These are phyloP conservation scores for Drosophila anomalipes DNA, from an alignment of 2,888 invertebrate genomes.

Conservation along the genomic window DNA sequence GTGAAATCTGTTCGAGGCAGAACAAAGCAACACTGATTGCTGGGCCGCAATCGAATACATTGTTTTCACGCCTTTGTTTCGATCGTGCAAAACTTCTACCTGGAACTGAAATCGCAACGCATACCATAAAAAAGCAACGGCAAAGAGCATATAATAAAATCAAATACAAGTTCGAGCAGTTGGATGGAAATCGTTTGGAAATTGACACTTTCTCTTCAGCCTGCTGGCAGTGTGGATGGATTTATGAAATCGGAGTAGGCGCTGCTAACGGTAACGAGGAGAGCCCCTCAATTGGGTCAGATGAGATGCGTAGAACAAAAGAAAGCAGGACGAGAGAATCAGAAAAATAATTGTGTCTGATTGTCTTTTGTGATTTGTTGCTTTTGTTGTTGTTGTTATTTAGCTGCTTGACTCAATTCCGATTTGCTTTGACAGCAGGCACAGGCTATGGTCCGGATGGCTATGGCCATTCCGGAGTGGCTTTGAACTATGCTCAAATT, in stretches of 20 bases:
- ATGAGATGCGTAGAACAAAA: conserved; percentile 10
- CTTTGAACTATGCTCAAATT: conserved; percentile 38
- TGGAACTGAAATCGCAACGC: conserved; percentile 37
- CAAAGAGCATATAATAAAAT: conserved; percentile 33
- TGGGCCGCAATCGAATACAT: conserved; percentile 70
- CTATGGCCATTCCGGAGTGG: conserved; percentile 3
- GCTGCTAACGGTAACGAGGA: conserved; percentile 30
- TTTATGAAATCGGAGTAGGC: conserved; percentile 72
- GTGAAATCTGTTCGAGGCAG: conserved; percentile 65
- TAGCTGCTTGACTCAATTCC: conserved; percentile 37
- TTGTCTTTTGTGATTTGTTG: conserved; percentile 52
- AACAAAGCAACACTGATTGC: conserved; percentile 74
- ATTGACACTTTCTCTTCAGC: conserved; percentile 67
- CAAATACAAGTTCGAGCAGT: conserved; percentile 54
- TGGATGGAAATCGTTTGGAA: conserved; percentile 67
- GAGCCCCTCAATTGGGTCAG: conserved; percentile 48
- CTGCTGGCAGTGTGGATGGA: conserved; percentile 29
- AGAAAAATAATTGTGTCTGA: conserved; percentile 60
- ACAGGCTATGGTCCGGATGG: conserved; percentile 37
- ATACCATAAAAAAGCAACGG: conserved; percentile 18
- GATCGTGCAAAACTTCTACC: conserved; percentile 53
- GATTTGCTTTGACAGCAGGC: conserved; percentile 70
- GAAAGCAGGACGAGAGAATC: conserved; percentile 26
- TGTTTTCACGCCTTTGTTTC: conserved; percentile 74
- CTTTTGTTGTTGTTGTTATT: conserved; percentile 5